Evolutionary conservation across 2,888 invertebrate genomes (phyloP).

Genomic region (Tipula vernalis): DNA sequence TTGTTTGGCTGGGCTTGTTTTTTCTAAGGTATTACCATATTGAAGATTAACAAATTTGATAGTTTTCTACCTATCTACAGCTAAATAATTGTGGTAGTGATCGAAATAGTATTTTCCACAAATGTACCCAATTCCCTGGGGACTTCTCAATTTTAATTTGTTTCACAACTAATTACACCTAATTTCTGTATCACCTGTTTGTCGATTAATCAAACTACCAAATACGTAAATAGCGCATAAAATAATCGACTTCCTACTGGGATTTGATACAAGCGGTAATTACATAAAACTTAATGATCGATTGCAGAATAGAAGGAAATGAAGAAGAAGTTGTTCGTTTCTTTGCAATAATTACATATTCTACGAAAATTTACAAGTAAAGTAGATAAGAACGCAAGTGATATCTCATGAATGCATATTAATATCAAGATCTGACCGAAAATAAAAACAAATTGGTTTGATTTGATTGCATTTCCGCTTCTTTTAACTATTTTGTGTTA

Average conservation of each 20-base stretch:
- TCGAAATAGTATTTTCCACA: no score
- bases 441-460: neutral
- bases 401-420: neutral
- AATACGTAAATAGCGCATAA: neutral
- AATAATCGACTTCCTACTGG: neutral
- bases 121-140: no score
- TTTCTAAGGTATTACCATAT: no score
- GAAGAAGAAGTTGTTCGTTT: neutral
- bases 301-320: neutral
- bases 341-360: neutral
- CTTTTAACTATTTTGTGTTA: neutral
- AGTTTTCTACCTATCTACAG: no score
- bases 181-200: neutral
- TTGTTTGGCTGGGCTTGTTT: no score
- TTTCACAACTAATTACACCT: neutral
- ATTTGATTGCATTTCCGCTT: neutral
- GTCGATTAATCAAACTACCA: neutral
- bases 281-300: neutral
- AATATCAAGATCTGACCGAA: neutral
- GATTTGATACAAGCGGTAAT: neutral
- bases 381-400: neutral
- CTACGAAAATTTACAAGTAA: neutral
- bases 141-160: no score
- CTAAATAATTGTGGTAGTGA: no score
- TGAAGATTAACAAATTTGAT: no score